These are phyloP conservation scores for Suricata suricatta DNA, from an alignment of 2,113 vertebrate genomes.

Conservation along the genomic window DNA sequence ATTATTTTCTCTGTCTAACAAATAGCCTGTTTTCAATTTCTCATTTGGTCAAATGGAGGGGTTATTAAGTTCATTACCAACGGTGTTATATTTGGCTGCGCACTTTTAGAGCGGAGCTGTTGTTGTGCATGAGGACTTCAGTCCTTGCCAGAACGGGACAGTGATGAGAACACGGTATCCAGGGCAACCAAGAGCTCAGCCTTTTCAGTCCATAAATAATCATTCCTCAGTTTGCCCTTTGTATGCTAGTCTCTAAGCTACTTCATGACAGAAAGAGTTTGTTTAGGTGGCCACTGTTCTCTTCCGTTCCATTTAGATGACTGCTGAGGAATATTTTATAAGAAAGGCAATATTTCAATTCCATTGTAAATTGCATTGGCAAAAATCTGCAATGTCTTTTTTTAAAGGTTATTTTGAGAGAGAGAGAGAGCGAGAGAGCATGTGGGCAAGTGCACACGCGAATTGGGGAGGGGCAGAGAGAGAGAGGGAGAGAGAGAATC, in stretches of 20 bases:
- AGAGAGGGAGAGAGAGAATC: too few species aligned
- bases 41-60: slow-evolving; percentile 51
- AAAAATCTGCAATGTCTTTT: not conserved
- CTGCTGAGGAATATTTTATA: slow-evolving; percentile 34
- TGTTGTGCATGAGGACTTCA: slow-evolving; percentile 48
- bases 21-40: slow-evolving; percentile 50
- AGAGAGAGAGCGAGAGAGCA: too few species aligned
- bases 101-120: not conserved
- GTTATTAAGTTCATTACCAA: slow-evolving; percentile 64
- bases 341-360: slow-evolving; percentile 28
- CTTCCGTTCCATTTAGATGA: slow-evolving; percentile 23
- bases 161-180: slow-evolving; percentile 64
- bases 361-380: not conserved
- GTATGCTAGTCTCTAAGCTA: not conserved
- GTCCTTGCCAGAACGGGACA: slow-evolving; percentile 47
- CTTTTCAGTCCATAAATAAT: slow-evolving; percentile 65
- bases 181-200: slow-evolving; percentile 67
- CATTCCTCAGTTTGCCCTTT: slow-evolving; percentile 55
- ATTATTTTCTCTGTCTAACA: slow-evolving; percentile 61
- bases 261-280: slow-evolving; percentile 35
- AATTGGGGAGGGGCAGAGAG: too few species aligned
- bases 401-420: too few species aligned
- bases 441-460: too few species aligned
- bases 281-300: slow-evolving; percentile 8
- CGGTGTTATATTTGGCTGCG: slow-evolving; percentile 47